Base-by-base conservation (phyloP, 2,797 vertebrate genomes). In the Siniperca obscura region DNA sequence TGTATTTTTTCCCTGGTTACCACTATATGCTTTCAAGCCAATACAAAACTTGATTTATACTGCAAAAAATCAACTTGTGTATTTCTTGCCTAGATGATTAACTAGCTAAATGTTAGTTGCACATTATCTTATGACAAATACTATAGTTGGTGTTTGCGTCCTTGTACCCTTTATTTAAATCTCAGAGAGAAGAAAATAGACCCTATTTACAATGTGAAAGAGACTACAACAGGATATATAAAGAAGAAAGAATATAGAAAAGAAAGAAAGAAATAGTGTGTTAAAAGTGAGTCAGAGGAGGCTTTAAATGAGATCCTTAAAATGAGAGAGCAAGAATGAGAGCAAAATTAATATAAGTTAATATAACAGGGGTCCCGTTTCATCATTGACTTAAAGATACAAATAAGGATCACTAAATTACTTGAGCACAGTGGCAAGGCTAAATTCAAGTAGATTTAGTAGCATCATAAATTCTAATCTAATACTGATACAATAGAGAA, bases 271-370 rank as follows among this genome's bases (percentile, higher is more conserved):
- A 17, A 46, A 46, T 16, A 14, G 14, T 46, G 44, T 48, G 46
- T 17, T 19, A 19, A 30, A 40, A 19, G 36, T 27, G n/a, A 55
- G n/a, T 42, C 38, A 8, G 21, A 40, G 25, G 19, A 69, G 50
- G 68, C 67, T 69, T 69, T 69, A 55, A 55, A 55, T 69, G 17
- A 25, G 13, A 55, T 55, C 9, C 0, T 70, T 57, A 27, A 56
- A 42, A 42, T 30, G 10, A 13, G n/a, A 42, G 38, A 44, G 25
- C 6, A 42, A 42, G 27, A 30, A 2, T 3, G 27, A 30, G 27
- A 30, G 27, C 27, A 30, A 30, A 40, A 36, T 70, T n/a, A n/a
- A n/a, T n/a, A n/a, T n/a, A 56, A 1, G 25, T 40, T 11, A 27
- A 57, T 70, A 17, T 44, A 46, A 59, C n/a, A 14, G 4, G 52